phyloP scores from a whole-genome alignment of 1,140 invertebrate species.

The Drosophila bipectinata region DNA sequence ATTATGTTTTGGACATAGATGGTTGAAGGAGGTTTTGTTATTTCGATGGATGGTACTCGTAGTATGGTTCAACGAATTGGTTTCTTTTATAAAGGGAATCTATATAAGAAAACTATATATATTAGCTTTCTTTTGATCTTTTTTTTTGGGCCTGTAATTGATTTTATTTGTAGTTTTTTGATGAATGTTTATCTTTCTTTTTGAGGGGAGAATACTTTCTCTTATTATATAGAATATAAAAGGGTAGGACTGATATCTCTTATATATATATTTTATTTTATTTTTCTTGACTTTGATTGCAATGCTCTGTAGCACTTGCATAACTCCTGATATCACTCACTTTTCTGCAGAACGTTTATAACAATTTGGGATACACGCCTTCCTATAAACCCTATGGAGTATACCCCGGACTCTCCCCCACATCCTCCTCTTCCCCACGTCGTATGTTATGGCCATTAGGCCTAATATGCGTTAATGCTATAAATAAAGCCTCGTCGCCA shows the following conservation, averaged over 20 bases:
- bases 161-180: conserved; percentile 15
- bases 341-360: conserved; percentile 48
- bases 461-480: conserved; percentile 81
- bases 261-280: no score
- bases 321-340: conserved; percentile 56
- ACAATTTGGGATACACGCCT: conserved; percentile 40
- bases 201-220: not conserved
- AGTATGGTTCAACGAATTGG: conserved; percentile 25
- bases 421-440: conserved; percentile 2
- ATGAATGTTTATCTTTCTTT: conserved; percentile 6
- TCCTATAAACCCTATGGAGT: not conserved
- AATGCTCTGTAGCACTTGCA: conserved; percentile 8
- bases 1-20: conserved; percentile 22
- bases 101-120: conserved; percentile 15
- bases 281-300: no score
- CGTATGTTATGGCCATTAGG: conserved; percentile 77
- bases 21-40: conserved; percentile 8
- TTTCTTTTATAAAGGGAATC: conserved; percentile 2
- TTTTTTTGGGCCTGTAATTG: not conserved
- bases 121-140: conserved; percentile 25
- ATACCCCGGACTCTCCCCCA: not conserved
- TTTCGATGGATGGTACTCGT: conserved; percentile 9
- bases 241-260: not conserved
- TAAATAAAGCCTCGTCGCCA: conserved; percentile 75
- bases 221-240: no score